Evolutionary conservation across 2,888 invertebrate genomes (phyloP).

Genomic region (Thecocarcelia acutangulata): DNA sequence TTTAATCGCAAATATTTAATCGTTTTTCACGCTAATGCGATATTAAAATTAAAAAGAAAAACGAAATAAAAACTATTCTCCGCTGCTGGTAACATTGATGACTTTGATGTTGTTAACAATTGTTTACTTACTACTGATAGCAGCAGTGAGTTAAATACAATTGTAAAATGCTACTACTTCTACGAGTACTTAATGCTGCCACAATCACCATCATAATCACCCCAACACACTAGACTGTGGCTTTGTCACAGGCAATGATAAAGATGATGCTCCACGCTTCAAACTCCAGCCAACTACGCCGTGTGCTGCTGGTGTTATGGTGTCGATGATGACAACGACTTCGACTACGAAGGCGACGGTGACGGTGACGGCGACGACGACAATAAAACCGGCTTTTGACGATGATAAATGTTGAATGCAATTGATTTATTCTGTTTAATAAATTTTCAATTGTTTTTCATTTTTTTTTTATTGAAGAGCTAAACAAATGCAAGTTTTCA

Average conservation of each 20-base stretch:
- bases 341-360: background rate
- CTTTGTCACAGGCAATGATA: constrained; percentile 15
- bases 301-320: background rate
- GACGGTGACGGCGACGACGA: background rate
- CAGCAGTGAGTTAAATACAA: constrained; percentile 38
- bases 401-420: constrained; percentile 50
- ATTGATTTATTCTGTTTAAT: constrained; percentile 35
- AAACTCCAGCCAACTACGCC: background rate
- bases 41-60: too few relatives aligned
- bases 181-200: constrained; percentile 13
- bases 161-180: constrained; percentile 47
- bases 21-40: background rate
- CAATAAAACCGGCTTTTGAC: constrained; percentile 41
- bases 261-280: constrained; percentile 20
- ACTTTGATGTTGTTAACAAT: constrained; percentile 67
- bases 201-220: background rate
- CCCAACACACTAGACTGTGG: background rate
- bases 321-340: constrained; percentile 37
- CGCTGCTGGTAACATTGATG: constrained; percentile 61
- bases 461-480: constrained; percentile 14
- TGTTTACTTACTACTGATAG: constrained; percentile 59
- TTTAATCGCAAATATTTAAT: constrained; percentile 3
- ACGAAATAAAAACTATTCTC: too few relatives aligned
- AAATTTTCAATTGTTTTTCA: constrained; percentile 7
- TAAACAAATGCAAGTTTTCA: background rate